Evolutionary conservation across 1,140 invertebrate species (phyloP), one percentile per base, ranked within the genome.

Genomic region (Holcopasites calliopsidis): DNA sequence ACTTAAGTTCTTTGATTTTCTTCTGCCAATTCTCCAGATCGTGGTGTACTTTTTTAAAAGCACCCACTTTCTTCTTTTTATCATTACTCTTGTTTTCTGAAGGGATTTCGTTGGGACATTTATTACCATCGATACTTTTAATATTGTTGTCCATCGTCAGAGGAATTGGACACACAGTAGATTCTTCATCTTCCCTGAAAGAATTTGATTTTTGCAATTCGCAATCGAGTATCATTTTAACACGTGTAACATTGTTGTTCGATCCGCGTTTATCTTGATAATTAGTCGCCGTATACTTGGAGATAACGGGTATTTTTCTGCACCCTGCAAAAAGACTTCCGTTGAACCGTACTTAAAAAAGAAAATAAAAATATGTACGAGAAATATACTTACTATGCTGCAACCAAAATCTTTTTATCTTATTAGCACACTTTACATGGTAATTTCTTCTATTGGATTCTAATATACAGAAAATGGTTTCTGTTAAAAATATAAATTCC

Each of bases 331-430:
- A 74, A 40, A 52, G 11, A 58, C 13, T 18, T 47, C 11, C 44
- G n/a, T 47, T 0, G 5, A 47, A 47, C 44, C 47, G 8, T n/a
- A 8, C 28, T 47, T 3, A 2, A 54, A 3, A 21, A 1, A 42
- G 38, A 58, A 13, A 26, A 26, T 4, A 11, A 26, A 44, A 40
- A 31, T 10, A 3, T 35, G 11, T 33, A 69, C 8, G 11, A n/a
- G 1, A 38, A 5, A 69, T 38, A 49, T 57, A 35, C 71, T 80
- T 80, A 54, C 77, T 81, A 16, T 64, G 47, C 1, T 26, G 69
- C 38, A 69, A 26, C 71, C 77, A 81, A 47, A 70, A 81, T n/a
- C 2, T 26, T 76, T 81, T 40, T 69, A 81, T 79, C 31, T 76
- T 81, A 28, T 64, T 40, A n/a, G 60, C 64, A 40, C 58, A 76